Conservation (phyloP, 2,797 vertebrate species). For the Myotis findleyi region DNA sequence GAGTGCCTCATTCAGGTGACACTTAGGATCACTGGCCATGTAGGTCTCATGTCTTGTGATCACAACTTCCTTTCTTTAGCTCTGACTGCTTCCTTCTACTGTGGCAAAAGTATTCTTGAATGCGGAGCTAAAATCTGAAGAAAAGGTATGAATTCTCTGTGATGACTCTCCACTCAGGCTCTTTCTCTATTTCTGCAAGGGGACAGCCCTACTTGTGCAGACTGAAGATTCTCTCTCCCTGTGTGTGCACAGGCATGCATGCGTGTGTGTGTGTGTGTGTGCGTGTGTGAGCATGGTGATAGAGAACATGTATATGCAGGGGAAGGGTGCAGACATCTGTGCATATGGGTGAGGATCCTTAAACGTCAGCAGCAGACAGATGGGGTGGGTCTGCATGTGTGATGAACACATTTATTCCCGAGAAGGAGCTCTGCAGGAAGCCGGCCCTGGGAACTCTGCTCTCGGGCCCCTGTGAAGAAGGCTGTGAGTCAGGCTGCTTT, state of each 20-base stretch:
- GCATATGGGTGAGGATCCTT: background rate
- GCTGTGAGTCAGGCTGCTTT: constrained; percentile 79
- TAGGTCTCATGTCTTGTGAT: background rate
- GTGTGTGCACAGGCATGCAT: background rate
- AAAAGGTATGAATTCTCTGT: background rate
- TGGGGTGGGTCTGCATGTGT: constrained; percentile 68
- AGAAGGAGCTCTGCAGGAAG: constrained; percentile 84
- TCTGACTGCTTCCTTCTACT: background rate
- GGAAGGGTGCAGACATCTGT: background rate
- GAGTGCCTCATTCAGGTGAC: background rate
- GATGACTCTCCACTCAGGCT: too few relatives aligned
- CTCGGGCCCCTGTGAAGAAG: constrained; percentile 72
- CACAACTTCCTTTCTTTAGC: background rate
- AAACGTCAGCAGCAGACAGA: constrained; percentile 18
- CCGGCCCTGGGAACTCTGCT: constrained; percentile 86
- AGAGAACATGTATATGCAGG: background rate
- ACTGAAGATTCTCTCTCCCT: background rate
- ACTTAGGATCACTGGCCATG: accelerated
- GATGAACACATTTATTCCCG: constrained; percentile 52
- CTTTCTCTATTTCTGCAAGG: background rate
- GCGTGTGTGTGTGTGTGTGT: accelerated
- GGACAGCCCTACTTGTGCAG: accelerated
- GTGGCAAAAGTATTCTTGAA: background rate
- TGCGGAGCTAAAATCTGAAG: background rate
- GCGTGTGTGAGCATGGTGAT: accelerated